Evolutionary conservation across 2,113 vertebrate genomes (phyloP), one percentile per base, ranked within the genome.

Genomic region (Neopipo cinnamomea): DNA sequence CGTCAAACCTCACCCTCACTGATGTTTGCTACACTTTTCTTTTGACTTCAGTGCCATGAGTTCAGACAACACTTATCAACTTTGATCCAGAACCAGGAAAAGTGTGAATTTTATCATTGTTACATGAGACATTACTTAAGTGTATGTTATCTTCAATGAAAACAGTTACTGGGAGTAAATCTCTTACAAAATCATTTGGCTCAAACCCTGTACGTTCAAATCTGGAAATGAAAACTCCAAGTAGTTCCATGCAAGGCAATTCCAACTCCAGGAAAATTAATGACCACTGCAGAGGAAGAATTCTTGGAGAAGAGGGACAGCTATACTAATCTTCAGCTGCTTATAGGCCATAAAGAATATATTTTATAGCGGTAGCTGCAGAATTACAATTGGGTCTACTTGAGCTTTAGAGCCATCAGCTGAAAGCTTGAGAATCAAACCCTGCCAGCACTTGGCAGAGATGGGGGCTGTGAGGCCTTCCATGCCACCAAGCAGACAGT

Each of bases 71-170:
- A 16, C 77, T 90, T 94, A 91, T 14, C 84, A 84, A 37, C 28
- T 85, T 93, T 90, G 81, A 89, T 74, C 66, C 88, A 90, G 49
- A 88, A 96, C 56, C 76, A 91, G 91, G 14, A 71, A 75, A 97
- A 97, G 62, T 39, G 95, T 58, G 84, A 75, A 50, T 63, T 80
- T 67, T 68, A 82, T 87, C 95, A 70, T 68, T 71, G 73, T 23
- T 44, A 47, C 44, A 67, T 0, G 24, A 96, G 87, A 92, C 85
- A 62, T 93, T 82, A 96, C 93, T 91, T 74, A 83, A 92, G 41
- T 28, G 42, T 11, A 37, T 9, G 23, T 72, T 95, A 96, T 96
- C 88, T 65, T 81, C 81, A 91, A n/a, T 6, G 31, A 66, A 93
- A 96, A 93, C 93, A 95, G 79, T 24, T 76, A 33, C 70, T 92